Conservation (phyloP, 2,113 vertebrate genomes). For the Panthera uncia region DNA sequence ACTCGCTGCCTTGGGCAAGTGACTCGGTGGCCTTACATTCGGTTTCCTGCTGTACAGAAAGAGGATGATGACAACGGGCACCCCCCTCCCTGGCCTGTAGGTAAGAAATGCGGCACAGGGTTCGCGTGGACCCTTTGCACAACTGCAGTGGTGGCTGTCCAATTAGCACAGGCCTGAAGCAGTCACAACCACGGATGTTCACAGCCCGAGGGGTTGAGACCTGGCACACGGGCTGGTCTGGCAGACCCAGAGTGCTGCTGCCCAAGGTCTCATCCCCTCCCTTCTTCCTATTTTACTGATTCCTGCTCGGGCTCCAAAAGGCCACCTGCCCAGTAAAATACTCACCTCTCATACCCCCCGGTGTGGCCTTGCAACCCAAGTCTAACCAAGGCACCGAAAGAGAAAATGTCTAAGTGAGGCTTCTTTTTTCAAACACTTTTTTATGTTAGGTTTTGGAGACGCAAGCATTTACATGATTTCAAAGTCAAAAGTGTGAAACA, state of each 20-base stretch:
- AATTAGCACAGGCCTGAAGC: not conserved
- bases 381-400: not conserved
- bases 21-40: not conserved
- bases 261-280: not conserved
- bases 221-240: fast-evolving
- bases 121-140: fast-evolving
- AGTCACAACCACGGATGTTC: not conserved
- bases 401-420: not conserved
- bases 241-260: not conserved
- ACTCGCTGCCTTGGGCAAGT: not conserved
- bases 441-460: not conserved
- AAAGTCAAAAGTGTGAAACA: not conserved
- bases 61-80: not conserved
- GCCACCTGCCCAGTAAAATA: not conserved
- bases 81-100: not conserved
- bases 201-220: not conserved
- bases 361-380: not conserved
- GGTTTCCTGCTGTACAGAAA: not conserved
- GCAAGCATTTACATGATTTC: not conserved
- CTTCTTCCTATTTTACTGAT: not conserved
- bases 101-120: not conserved
- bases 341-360: not conserved
- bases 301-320: not conserved
- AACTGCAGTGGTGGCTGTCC: not conserved
- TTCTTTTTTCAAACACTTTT: not conserved